phyloP scores from a whole-genome alignment of 2,113 vertebrate genomes.

The Leucopsar rothschildi region DNA sequence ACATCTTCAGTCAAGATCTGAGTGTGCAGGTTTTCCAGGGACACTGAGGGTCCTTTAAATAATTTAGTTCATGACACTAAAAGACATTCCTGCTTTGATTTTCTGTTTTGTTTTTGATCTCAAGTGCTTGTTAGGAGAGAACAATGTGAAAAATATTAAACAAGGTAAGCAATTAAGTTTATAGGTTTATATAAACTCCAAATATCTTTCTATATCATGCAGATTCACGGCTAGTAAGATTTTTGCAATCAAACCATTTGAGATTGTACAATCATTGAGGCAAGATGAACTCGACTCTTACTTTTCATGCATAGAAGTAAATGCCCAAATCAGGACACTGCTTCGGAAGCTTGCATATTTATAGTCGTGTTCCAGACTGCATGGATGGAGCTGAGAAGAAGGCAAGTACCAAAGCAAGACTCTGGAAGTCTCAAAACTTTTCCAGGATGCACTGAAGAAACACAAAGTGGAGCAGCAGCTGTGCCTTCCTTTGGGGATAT shows the following conservation, averaged over 20 bases:
- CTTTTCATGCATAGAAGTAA: background rate
- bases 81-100: background rate
- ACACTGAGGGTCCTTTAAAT: background rate
- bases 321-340: too few relatives aligned
- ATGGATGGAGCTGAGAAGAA: background rate
- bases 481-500: background rate
- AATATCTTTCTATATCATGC: rapidly evolving
- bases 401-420: background rate
- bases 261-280: background rate
- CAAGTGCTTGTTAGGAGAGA: background rate
- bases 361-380: background rate
- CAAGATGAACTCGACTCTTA: background rate
- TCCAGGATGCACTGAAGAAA: background rate
- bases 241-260: background rate
- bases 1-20: background rate
- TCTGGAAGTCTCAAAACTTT: background rate
- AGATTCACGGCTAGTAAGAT: background rate
- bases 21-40: background rate
- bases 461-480: background rate
- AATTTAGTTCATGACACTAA: background rate
- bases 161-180: background rate
- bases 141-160: background rate
- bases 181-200: background rate
- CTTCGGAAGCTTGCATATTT: background rate
- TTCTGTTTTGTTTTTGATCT: background rate